Evolutionary conservation across 2,113 vertebrate genomes (phyloP).

Genomic region (Plestiodon gilberti): DNA sequence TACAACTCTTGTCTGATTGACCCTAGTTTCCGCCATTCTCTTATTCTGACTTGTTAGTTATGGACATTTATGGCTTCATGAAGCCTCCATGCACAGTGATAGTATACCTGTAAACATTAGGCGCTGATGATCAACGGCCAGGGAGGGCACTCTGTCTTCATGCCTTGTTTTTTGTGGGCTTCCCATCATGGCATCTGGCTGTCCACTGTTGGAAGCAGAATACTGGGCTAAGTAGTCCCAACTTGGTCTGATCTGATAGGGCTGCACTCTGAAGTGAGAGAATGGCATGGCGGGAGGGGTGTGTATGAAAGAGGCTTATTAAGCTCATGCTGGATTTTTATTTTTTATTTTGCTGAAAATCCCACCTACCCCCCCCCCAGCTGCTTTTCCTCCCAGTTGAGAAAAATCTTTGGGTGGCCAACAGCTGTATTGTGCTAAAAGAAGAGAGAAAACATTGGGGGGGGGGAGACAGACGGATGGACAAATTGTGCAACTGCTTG

Average conservation of each 20-base stretch:
- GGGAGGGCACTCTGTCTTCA: background rate
- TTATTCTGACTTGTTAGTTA: background rate
- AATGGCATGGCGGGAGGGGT: background rate
- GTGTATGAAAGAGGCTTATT: background rate
- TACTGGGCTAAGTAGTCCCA: no score
- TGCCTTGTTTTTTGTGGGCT: background rate
- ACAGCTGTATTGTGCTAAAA: no score
- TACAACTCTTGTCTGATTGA: background rate
- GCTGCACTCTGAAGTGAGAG: background rate
- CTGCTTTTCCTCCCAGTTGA: background rate
- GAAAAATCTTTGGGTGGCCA: no score
- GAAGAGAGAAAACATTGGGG: no score
- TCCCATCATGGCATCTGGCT: no score
- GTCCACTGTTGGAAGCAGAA: no score
- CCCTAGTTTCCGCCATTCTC: no score
- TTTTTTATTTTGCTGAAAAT: background rate
- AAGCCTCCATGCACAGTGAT: background rate
- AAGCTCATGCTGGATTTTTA: background rate
- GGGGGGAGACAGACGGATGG: no score
- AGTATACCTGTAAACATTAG: background rate
- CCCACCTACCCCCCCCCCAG: no score
- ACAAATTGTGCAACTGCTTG: no score
- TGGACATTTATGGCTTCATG: no score
- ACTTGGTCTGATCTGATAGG: no score
- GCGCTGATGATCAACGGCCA: background rate